Evolutionary conservation across 2,113 vertebrate species (phyloP).

Genomic region (Vulpes vulpes): DNA sequence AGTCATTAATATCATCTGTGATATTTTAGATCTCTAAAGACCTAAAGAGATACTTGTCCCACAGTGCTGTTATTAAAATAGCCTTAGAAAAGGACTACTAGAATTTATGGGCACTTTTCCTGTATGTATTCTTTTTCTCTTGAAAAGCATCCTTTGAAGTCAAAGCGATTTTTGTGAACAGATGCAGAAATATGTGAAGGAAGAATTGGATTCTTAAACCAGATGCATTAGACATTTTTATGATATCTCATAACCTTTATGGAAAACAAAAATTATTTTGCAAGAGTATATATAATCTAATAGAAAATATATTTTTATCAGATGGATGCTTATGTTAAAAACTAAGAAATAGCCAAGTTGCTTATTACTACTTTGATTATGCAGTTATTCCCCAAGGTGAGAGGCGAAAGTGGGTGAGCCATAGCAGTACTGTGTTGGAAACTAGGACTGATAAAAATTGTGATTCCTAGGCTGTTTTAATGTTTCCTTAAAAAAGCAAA

Average conservation of each 20-base stretch:
- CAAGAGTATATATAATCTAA: slow-evolving; percentile 36
- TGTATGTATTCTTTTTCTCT: slow-evolving; percentile 80
- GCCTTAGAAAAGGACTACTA: slow-evolving; percentile 73
- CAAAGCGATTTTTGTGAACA: slow-evolving; percentile 81
- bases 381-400: background rate
- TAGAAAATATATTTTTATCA: slow-evolving; percentile 63
- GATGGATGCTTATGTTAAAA: slow-evolving; percentile 42
- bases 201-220: slow-evolving; percentile 79
- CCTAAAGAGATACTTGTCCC: slow-evolving; percentile 63
- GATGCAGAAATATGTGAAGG: slow-evolving; percentile 83
- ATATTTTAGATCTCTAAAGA: slow-evolving; percentile 59
- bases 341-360: slow-evolving; percentile 41
- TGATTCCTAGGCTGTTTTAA: background rate
- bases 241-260: slow-evolving; percentile 81
- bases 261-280: slow-evolving; percentile 78
- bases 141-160: slow-evolving; percentile 83
- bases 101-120: slow-evolving; percentile 82
- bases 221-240: slow-evolving; percentile 83
- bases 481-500: slow-evolving; percentile 38
- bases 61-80: slow-evolving; percentile 77
- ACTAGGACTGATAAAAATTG: background rate
- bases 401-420: background rate
- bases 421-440: background rate
- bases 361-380: slow-evolving; percentile 36
- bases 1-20: slow-evolving; percentile 60